A percentile compares a stretch with the other conserved stretches of the same genome.
phyloP scores from a whole-genome alignment of 1,140 invertebrate genomes.

The Drosophila paulistorum region DNA sequence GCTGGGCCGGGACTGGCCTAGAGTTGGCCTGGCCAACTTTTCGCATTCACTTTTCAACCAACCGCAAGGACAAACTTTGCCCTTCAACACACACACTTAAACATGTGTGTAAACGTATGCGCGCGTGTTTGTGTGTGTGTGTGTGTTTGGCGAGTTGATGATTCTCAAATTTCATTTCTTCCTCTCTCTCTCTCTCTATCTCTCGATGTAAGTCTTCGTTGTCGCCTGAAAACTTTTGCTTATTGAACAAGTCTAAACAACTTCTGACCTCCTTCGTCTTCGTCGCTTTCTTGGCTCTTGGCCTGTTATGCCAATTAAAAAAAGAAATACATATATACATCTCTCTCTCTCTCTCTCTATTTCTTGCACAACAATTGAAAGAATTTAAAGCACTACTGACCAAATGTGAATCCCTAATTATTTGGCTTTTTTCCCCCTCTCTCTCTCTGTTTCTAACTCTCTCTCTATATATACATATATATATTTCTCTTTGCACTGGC shows the following conservation, averaged over 20 bases:
- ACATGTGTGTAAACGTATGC: slow-evolving; percentile 5
- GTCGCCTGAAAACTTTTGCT: slow-evolving; percentile 22
- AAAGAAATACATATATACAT: neutral
- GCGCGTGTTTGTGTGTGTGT: neutral
- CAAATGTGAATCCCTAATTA: slow-evolving; percentile 22
- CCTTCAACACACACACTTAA: neutral
- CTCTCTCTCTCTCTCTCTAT: too few relatives aligned
- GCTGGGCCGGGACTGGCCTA: slow-evolving; percentile 28
- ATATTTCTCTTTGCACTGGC: neutral
- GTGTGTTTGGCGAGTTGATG: slow-evolving; percentile 41
- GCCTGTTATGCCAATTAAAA: slow-evolving; percentile 16
- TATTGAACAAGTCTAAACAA: slow-evolving; percentile 24
- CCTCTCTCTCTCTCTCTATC: slow-evolving; percentile 7
- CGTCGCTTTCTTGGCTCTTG: neutral
- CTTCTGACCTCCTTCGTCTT: slow-evolving; percentile 19
- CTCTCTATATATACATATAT: neutral
- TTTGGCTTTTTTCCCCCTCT: neutral
- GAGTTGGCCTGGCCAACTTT: slow-evolving; percentile 25
- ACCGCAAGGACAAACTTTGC: slow-evolving; percentile 48
- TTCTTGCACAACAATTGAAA: neutral
- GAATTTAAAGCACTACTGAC: slow-evolving; percentile 11
- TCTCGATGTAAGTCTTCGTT: slow-evolving; percentile 1
- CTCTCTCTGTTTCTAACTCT: neutral
- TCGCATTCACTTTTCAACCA: slow-evolving; percentile 20
- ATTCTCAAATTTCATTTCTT: slow-evolving; percentile 36